These are phyloP conservation scores for Enteromius treurensis DNA, from an alignment of 2,797 vertebrate species.

Conservation along the genomic window DNA sequence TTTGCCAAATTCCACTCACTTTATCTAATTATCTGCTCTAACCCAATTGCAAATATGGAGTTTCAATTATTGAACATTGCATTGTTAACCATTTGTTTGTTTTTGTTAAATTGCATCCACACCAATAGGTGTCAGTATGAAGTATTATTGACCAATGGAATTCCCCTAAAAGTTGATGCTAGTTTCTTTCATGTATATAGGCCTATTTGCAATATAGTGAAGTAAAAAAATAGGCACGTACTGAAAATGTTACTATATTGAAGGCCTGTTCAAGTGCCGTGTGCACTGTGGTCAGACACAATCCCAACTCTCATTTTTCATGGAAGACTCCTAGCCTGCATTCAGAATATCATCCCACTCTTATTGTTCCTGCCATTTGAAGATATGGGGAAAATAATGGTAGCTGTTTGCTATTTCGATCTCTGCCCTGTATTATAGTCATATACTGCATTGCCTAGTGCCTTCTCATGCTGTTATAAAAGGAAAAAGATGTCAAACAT, in stretches of 20 bases:
- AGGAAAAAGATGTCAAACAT: slow-evolving; percentile 19
- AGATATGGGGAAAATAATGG: not conserved
- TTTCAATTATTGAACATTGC: not conserved
- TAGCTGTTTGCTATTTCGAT: not conserved
- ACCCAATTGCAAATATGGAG: not conserved
- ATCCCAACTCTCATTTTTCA: not conserved
- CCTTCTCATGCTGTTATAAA: not conserved
- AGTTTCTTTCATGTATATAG: not conserved
- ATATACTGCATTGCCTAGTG: not conserved
- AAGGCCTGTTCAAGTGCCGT: not conserved
- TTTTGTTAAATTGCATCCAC: not conserved
- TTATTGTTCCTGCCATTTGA: not conserved
- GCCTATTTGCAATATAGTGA: not conserved
- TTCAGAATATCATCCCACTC: not conserved
- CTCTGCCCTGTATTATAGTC: not conserved
- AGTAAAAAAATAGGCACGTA: not conserved
- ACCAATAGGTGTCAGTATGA: not conserved
- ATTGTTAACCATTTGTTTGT: not conserved
- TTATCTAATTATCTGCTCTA: not conserved
- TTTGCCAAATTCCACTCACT: not conserved
- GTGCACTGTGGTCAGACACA: not conserved
- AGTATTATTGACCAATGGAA: not conserved
- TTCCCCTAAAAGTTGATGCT: not conserved
- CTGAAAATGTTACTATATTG: not conserved
- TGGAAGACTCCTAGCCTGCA: not conserved